phyloP scores from a whole-genome alignment of 2,113 vertebrate genomes.

The Genyomyrus donnyi region DNA sequence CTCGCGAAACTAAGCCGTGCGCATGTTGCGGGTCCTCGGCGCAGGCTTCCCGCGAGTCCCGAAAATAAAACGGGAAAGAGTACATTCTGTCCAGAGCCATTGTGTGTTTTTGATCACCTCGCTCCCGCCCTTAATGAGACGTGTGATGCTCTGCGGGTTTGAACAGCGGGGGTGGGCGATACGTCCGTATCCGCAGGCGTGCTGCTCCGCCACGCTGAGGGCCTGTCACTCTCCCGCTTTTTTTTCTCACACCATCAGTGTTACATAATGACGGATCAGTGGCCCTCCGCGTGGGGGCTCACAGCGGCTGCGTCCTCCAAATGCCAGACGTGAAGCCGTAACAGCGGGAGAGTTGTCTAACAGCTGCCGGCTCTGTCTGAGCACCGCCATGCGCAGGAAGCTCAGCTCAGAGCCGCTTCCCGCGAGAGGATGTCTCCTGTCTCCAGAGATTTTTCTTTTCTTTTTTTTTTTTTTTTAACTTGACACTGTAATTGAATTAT shows the following conservation, averaged over 20 bases:
- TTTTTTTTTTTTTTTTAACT: background rate
- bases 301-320: background rate
- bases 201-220: background rate
- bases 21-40: background rate
- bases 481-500: background rate
- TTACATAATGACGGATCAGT: constrained; percentile 11
- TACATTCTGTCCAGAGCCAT: background rate
- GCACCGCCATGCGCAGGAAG: background rate
- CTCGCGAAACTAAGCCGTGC: background rate
- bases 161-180: constrained; percentile 1
- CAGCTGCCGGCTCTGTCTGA: background rate
- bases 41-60: background rate
- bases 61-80: background rate
- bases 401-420: background rate
- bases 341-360: background rate
- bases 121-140: background rate
- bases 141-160: background rate
- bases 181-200: background rate
- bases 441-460: background rate
- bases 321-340: background rate
- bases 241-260: background rate
- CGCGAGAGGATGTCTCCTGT: background rate
- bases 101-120: background rate
- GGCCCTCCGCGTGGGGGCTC: background rate
- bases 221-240: background rate